Base-by-base conservation (phyloP, 2,113 vertebrate species). In the Neolamprologus sp. region DNA sequence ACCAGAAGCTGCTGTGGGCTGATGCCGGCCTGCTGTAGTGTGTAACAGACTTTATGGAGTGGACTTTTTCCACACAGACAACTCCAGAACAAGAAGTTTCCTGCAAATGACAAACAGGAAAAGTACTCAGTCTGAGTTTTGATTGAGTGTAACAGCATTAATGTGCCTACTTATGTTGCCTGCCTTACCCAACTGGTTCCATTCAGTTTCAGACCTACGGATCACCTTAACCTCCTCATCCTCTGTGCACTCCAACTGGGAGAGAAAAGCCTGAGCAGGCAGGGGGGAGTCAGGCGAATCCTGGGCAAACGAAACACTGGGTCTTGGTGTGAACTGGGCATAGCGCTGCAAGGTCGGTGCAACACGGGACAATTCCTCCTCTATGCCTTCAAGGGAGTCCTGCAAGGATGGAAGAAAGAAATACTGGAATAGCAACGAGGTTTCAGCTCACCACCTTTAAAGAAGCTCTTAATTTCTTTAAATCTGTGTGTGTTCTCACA, bases 11-110 rank as follows among this genome's bases (percentile, higher is more conserved):
- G 96, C 78, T 99, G 98, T 45, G 98, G 98, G 91, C 96, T 98
- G 83, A 98, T 96, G 83, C 98, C 97, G 2, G 97, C 97, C 19
- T 96, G 96, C 91, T 98, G 97, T 81, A 99, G 87, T 0, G 95
- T 97, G 79, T 88, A 96, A 90, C 99, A 99, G 53, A 97, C 94
- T 90, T 97, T 94, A 80, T 97, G 97, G 2, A 96, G 86, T 7
- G 97, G 96, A 91, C 97, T 97, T 87, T 97, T 96, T 19, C 98
- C 98, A 92, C 95, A 96, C 80, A 99, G 95, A 93, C 98, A 98
- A 40, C 97, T 97, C 98, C 99, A 99, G 91, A 99, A 99, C 78
- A 99, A 93, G 93, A 99, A 99, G 82, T 95, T 97, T 60, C 99
- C 99, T 99, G 91, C 51, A 94, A 80, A 63, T n/a, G 42, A 85